Base-by-base conservation (phyloP, 1,140 invertebrate genomes). In the Euglossa dilemma region DNA sequence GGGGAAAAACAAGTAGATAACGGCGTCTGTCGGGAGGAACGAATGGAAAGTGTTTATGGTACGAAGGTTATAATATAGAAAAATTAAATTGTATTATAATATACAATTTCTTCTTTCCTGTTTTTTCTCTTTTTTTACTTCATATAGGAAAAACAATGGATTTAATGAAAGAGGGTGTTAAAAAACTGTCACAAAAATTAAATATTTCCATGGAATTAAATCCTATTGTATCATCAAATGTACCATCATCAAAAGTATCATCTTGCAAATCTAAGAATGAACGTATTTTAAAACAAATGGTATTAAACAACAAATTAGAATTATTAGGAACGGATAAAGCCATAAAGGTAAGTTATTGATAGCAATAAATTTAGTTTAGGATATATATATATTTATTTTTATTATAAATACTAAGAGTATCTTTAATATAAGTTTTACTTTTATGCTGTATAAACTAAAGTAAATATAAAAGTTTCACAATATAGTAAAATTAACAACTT, bases 21-120 rank as follows among this genome's bases (percentile, higher is more conserved):
- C 63, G 90, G 87, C 18, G 80, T 91, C 4, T 71, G 73, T 9
- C 87, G 81, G 57, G 85, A 91, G 0, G 74, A 83, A 77, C 90
- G 87, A 45, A 91, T 93, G 91, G 89, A 87, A 47, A 73, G 72
- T 78, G 87, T 93, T 71, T 92, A 93, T 25, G 91, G 92, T 93
- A 87, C 73, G 71, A 61, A 91, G 75, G 84, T 85, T 69, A 79
- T 72, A 63, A 66, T 43, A 18, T 2, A 20, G 16, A 4, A n/a
- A 59, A 16, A 14, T 45, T 14, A 36, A 56, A 63, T 1, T 18
- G 54, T 74, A n/a, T 16, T 43, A 18, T 52, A n/a, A 69, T 9
- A 14, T 50, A 50, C 18, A 16, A 8, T 56, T 16, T 23, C n/a
- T 57, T 73, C 23, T 14, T 18, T 66, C 47, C 64, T 14, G 54